Percentiles rank a stretch among this genome's conserved stretches.
Evolutionary conservation across 37 sponge, comb jelly and placozoan species (phyloP).

Genomic region (Eunapius fragilis): DNA sequence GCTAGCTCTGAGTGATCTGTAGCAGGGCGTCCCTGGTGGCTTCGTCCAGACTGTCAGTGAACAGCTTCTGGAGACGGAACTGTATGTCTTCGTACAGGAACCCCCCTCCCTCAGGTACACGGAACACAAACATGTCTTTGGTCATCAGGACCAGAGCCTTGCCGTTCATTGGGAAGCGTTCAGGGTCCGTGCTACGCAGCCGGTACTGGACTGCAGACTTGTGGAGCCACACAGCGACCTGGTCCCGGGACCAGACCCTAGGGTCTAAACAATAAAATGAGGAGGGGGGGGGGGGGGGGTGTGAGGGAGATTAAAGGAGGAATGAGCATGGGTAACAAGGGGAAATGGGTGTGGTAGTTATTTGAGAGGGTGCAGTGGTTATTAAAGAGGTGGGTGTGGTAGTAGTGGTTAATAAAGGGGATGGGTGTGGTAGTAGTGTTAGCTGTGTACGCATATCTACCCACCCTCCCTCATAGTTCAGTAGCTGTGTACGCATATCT

Average conservation of each 20-base stretch:
- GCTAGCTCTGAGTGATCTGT: no score
- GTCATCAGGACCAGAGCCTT: constrained; percentile 64
- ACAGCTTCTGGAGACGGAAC: constrained; percentile 46
- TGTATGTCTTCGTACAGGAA: constrained; percentile 72
- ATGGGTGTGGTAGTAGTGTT: no score
- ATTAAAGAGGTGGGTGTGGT: no score
- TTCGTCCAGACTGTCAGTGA: background rate
- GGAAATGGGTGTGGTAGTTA: no score
- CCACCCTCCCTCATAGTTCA: no score
- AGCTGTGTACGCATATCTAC: no score
- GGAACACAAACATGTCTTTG: constrained; percentile 68
- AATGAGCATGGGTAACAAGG: no score
- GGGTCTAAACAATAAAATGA: constrained; percentile 27
- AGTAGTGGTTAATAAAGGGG: no score
- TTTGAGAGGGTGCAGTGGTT: no score
- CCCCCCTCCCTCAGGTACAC: constrained; percentile 70
- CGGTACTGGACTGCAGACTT: constrained; percentile 25
- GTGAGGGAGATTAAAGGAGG: no score
- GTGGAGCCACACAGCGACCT: constrained; percentile 48
- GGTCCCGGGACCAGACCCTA: constrained; percentile 35
- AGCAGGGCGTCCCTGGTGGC: background rate
- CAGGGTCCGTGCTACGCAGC: constrained; percentile 28
- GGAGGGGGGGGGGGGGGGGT: no score
- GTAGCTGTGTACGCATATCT: no score
- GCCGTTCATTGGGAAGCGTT: constrained; percentile 73